Conservation (phyloP, 1,140 invertebrate species). For the Drosophila azteca region DNA sequence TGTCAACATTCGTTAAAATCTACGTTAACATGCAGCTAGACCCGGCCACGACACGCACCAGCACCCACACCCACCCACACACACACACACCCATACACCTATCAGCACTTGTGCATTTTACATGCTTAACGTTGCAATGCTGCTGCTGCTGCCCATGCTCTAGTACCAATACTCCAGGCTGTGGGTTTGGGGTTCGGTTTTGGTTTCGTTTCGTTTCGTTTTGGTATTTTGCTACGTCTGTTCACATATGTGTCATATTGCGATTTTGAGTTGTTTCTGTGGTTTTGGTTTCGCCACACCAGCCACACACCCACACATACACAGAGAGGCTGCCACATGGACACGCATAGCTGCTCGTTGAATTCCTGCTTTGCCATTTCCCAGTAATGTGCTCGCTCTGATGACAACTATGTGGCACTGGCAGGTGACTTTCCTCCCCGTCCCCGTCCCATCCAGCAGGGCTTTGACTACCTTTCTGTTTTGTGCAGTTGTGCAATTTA, state of each 20-base stretch:
- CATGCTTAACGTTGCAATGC: constrained; percentile 72
- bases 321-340: neutral
- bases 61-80: constrained; percentile 4
- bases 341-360: constrained; percentile 13
- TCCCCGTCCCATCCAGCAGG: neutral
- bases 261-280: constrained; percentile 78
- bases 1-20: constrained; percentile 81
- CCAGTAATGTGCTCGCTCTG: constrained; percentile 54
- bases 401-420: constrained; percentile 45
- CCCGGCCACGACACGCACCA: constrained; percentile 9
- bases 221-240: constrained; percentile 69
- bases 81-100: constrained; percentile 34
- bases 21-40: constrained; percentile 54
- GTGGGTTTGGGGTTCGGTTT: constrained; percentile 23
- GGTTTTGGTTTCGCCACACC: constrained; percentile 54
- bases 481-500: constrained; percentile 23
- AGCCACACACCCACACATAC: constrained; percentile 3
- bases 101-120: constrained; percentile 72
- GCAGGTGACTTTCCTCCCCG: neutral
- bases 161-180: no score
- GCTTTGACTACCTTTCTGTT: neutral
- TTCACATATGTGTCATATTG: constrained; percentile 79
- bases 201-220: constrained; percentile 36
- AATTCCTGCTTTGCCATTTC: constrained; percentile 1
- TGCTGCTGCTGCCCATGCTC: constrained; percentile 31